Conservation (phyloP, 2,113 vertebrate species). For the Tragelaphus scriptus region DNA sequence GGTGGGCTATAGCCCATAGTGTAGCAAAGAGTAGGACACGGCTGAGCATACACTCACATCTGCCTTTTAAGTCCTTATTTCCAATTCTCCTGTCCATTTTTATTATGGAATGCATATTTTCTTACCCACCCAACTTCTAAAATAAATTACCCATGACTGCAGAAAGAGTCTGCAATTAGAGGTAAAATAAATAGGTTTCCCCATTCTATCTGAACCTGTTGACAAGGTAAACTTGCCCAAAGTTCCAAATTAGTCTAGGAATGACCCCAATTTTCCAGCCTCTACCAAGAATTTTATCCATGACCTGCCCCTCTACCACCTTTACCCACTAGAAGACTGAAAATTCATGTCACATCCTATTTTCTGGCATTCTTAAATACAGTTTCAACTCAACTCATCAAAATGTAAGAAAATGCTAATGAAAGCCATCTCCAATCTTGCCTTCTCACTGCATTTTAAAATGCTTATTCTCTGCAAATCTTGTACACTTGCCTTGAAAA, state of each 20-base stretch:
- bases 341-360: not conserved
- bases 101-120: not conserved
- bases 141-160: not conserved
- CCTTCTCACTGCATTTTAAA: constrained; percentile 51
- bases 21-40: not conserved
- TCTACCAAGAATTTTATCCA: not conserved
- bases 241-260: not conserved
- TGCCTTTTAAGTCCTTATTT: not conserved
- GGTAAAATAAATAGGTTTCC: not conserved
- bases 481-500: not conserved
- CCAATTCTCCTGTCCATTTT: not conserved
- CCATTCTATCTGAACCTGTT: not conserved
- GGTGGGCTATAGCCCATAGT: not conserved
- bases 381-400: not conserved
- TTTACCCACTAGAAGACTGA: not conserved
- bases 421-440: not conserved
- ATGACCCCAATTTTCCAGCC: not conserved
- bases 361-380: not conserved
- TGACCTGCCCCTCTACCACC: not conserved
- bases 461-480: not conserved
- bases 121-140: not conserved
- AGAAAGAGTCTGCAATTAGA: not conserved
- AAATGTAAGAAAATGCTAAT: constrained; percentile 37
- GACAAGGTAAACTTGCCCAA: not conserved
- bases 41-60: not conserved